Percentiles rank a stretch among this genome's conserved stretches.
Conservation (phyloP, 92 coral and sea anemone genomes). For the Umimayanthus kanabou region DNA sequence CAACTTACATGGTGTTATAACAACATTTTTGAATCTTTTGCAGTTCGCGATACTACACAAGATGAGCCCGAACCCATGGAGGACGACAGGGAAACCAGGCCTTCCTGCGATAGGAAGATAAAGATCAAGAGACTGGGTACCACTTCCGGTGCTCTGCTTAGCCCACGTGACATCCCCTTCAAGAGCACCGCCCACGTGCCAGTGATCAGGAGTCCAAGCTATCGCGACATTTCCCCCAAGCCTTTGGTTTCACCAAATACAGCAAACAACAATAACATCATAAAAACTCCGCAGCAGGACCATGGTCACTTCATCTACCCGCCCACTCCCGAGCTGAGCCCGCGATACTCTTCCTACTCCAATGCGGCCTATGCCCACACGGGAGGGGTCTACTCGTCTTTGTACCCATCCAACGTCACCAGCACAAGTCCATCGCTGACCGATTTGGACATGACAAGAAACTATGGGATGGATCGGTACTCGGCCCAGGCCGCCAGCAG, state of each 20-base stretch:
- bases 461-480: slow-evolving; percentile 74
- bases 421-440: slow-evolving; percentile 56
- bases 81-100: slow-evolving; percentile 47
- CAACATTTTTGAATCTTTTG: not conserved
- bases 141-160: slow-evolving; percentile 70
- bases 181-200: slow-evolving; percentile 51
- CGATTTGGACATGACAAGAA: slow-evolving; percentile 79
- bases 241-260: slow-evolving; percentile 61
- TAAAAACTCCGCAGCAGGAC: slow-evolving; percentile 71
- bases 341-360: slow-evolving; percentile 73
- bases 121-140: slow-evolving; percentile 64
- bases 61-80: slow-evolving; percentile 68
- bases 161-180: slow-evolving; percentile 62
- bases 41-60: slow-evolving; percentile 42
- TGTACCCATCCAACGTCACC: slow-evolving; percentile 53
- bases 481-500: slow-evolving; percentile 55
- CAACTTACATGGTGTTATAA: not conserved
- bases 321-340: slow-evolving; percentile 83
- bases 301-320: slow-evolving; percentile 89
- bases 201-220: slow-evolving; percentile 55
- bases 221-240: slow-evolving; percentile 74
- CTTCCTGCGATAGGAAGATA: slow-evolving; percentile 47
- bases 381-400: slow-evolving; percentile 59
- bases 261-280: slow-evolving; percentile 69
- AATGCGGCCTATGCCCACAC: slow-evolving; percentile 61